phyloP scores from a whole-genome alignment of 1,140 invertebrate genomes.

The Platyscapa corneri region DNA sequence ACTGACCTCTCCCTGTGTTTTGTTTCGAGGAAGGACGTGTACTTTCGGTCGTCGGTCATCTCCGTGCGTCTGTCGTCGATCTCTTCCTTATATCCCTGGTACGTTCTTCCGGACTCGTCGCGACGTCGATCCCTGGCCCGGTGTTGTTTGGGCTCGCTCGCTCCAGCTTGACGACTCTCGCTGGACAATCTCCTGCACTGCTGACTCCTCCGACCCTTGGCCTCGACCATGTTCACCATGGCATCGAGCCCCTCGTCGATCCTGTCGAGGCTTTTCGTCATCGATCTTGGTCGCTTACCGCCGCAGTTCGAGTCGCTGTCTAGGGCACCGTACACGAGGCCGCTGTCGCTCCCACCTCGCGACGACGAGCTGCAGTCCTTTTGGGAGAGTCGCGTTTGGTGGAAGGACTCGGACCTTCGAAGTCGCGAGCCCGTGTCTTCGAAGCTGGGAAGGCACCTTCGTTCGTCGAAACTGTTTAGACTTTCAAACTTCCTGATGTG shows the following conservation, averaged over 20 bases:
- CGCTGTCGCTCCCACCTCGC: slow-evolving; percentile 62
- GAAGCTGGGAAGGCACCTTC: slow-evolving; percentile 1
- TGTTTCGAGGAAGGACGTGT: slow-evolving; percentile 39
- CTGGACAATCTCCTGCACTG: not conserved
- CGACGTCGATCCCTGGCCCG: slow-evolving; percentile 43
- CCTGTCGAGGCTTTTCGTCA: slow-evolving; percentile 85
- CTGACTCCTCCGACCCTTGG: slow-evolving; percentile 70
- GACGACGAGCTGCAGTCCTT: slow-evolving; percentile 60
- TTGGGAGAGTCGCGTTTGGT: slow-evolving; percentile 61
- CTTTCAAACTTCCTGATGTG: slow-evolving; percentile 71
- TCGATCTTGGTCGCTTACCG: slow-evolving; percentile 53
- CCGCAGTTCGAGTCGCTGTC: slow-evolving; percentile 60
- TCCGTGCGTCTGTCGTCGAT: not conserved
- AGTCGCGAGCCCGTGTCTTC: slow-evolving; percentile 54
- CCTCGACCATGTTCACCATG: slow-evolving; percentile 80
- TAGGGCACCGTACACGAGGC: slow-evolving; percentile 57
- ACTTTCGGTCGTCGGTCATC: slow-evolving; percentile 33
- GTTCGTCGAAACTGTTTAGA: slow-evolving; percentile 68
- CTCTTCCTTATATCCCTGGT: slow-evolving; percentile 56
- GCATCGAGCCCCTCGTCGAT: slow-evolving; percentile 84
- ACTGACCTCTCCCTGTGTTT: not conserved
- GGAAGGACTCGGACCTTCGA: slow-evolving; percentile 69
- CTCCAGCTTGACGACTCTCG: slow-evolving; percentile 38
- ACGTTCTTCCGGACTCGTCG: slow-evolving; percentile 53
- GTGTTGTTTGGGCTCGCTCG: slow-evolving; percentile 32